A percentile compares a stretch with the other conserved stretches of the same genome.
Evolutionary conservation across 2,113 vertebrate species (phyloP).

Genomic region (Burhinus bistriatus): DNA sequence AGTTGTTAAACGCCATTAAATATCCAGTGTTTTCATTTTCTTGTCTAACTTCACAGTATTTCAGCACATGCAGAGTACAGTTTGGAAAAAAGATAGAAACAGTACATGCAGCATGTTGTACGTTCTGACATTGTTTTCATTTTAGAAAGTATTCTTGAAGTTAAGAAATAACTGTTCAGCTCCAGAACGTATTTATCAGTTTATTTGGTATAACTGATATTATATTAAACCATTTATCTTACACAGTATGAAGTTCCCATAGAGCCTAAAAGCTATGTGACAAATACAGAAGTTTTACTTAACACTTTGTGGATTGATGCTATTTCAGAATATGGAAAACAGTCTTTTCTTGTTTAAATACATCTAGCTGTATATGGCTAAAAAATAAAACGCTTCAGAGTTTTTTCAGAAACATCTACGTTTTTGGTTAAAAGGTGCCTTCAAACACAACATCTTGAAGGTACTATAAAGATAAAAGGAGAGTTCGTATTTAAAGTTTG

Average conservation of each 20-base stretch:
- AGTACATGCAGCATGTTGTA: background rate
- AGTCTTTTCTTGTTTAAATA: background rate
- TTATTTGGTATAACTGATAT: background rate
- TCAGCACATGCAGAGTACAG: background rate
- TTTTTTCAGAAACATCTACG: background rate
- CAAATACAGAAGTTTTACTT: background rate
- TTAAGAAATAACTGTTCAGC: background rate
- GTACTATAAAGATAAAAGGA: background rate
- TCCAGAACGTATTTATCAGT: background rate
- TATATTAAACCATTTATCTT: background rate
- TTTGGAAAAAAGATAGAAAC: background rate
- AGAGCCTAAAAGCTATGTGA: background rate
- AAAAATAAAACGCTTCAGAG: background rate
- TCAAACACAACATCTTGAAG: background rate
- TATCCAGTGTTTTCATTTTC: background rate
- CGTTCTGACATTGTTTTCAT: background rate
- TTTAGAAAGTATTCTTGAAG: background rate
- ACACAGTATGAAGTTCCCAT: background rate
- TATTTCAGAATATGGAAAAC: background rate
- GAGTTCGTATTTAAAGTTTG: background rate
- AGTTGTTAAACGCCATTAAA: background rate
- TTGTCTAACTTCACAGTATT: background rate
- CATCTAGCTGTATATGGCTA: background rate
- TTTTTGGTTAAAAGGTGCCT: constrained; percentile 32
- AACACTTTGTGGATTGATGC: background rate